These are phyloP conservation scores for Lucifuga dentata DNA, from an alignment of 2,113 vertebrate species.

Conservation along the genomic window DNA sequence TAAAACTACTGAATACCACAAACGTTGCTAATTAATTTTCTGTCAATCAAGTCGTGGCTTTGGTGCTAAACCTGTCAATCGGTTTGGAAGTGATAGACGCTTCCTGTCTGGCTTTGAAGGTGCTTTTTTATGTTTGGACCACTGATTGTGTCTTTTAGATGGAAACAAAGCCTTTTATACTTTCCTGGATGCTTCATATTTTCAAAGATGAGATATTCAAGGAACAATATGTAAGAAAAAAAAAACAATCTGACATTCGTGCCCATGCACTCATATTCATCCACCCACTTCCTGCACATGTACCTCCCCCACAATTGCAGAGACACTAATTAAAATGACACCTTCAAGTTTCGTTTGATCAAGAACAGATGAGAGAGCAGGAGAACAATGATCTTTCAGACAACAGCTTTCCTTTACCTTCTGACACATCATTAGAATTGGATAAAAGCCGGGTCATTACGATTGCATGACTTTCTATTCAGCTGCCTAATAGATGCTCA, in stretches of 20 bases:
- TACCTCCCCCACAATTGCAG: conserved; percentile 27
- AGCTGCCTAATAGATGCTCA: conserved; percentile 5
- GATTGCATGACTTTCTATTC: conserved; percentile 42
- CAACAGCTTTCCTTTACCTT: conserved; percentile 30
- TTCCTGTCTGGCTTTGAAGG: too few species aligned
- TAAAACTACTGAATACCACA: too few species aligned
- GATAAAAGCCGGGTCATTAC: conserved; percentile 31
- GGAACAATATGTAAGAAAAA: conserved; percentile 8
- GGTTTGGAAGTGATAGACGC: too few species aligned
- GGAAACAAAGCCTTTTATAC: conserved; percentile 6
- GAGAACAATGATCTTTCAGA: conserved; percentile 21
- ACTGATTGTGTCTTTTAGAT: background rate
- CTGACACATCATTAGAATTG: conserved; percentile 39
- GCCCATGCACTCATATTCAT: conserved; percentile 18
- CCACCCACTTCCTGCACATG: conserved; percentile 40
- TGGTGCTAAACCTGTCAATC: too few species aligned
- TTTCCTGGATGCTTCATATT: conserved; percentile 12
- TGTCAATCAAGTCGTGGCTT: too few species aligned
- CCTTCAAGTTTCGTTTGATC: conserved; percentile 57
- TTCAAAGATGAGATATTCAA: conserved; percentile 23
- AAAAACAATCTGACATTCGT: conserved; percentile 27
- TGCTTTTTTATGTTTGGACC: too few species aligned
- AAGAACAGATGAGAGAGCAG: conserved; percentile 37
- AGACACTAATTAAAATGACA: conserved; percentile 53
- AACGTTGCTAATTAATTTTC: too few species aligned